These are phyloP conservation scores for Heliconius erato DNA, from an alignment of 2,888 invertebrate genomes.

Conservation along the genomic window DNA sequence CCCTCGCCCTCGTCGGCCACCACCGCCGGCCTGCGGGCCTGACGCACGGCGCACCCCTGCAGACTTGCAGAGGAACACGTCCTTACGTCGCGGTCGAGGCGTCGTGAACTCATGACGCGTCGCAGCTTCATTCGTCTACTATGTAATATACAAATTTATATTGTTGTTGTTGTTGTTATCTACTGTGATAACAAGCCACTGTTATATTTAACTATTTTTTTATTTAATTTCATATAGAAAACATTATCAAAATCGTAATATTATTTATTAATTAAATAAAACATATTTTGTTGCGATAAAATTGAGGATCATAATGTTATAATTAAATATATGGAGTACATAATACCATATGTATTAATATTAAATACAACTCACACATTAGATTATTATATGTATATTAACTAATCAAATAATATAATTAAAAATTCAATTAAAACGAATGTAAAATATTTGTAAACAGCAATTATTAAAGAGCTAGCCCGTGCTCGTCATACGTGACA, in stretches of 20 bases:
- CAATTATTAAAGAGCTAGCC: slow-evolving; percentile 66
- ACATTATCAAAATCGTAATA: too few species aligned
- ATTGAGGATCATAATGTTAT: not conserved
- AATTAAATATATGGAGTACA: not conserved
- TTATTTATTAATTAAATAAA: not conserved
- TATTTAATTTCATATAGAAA: not conserved
- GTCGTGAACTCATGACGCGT: not conserved
- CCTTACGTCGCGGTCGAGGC: slow-evolving; percentile 39
- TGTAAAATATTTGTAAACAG: not conserved
- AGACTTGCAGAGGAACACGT: slow-evolving; percentile 45
- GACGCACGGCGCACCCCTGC: slow-evolving; percentile 51
- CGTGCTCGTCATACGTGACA: slow-evolving; percentile 97
- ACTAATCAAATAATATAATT: not conserved
- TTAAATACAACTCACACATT: too few species aligned
- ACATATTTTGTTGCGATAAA: not conserved
- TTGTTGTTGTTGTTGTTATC: too few species aligned
- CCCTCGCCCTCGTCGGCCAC: slow-evolving; percentile 46
- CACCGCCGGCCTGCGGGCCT: too few species aligned
- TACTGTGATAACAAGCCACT: not conserved
- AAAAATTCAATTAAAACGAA: not conserved
- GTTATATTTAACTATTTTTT: not conserved
- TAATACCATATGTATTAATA: too few species aligned
- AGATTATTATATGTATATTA: not conserved
- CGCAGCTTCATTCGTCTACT: too few species aligned
- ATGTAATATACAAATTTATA: too few species aligned